Evolutionary conservation across 2,797 vertebrate species (phyloP).

Genomic region (Triplophysa yarkandensis): DNA sequence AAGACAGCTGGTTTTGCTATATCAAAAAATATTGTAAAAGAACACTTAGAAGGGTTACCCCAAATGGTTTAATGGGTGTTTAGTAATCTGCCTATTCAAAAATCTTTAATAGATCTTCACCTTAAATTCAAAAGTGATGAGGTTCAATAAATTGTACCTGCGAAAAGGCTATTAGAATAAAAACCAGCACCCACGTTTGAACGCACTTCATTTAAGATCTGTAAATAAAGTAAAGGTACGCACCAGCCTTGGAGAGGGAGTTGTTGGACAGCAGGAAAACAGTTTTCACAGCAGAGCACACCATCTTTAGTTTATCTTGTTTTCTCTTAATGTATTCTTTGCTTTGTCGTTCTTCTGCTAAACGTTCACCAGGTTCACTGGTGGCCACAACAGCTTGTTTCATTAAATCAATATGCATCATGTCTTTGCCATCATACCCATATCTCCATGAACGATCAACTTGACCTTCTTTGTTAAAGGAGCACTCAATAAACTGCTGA

Average conservation of each 20-base stretch:
- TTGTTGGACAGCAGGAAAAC: constrained; percentile 50
- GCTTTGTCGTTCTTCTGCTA: constrained; percentile 46
- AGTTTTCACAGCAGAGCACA: constrained; percentile 49
- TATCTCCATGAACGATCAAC: constrained; percentile 38
- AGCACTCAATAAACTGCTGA: constrained; percentile 51
- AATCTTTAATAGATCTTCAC: too few relatives aligned
- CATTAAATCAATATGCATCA: constrained; percentile 50
- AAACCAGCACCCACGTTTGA: too few relatives aligned
- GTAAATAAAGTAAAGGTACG: constrained; percentile 15
- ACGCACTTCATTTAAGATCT: too few relatives aligned
- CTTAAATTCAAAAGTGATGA: too few relatives aligned
- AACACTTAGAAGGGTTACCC: too few relatives aligned
- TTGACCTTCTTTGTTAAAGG: constrained; percentile 41
- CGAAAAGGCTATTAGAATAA: too few relatives aligned
- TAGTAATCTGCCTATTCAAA: too few relatives aligned
- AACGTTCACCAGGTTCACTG: constrained; percentile 34
- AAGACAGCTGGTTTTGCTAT: constrained; percentile 42
- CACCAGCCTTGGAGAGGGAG: constrained; percentile 46
- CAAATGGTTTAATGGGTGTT: too few relatives aligned
- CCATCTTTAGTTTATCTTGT: constrained; percentile 32
- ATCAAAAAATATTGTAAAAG: neutral
- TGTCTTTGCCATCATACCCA: constrained; percentile 47
- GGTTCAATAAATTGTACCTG: too few relatives aligned
- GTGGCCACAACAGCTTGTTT: constrained; percentile 39
- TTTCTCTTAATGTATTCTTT: constrained; percentile 41